A percentile compares a stretch with the other conserved stretches of the same genome.
Evolutionary conservation across 2,113 vertebrate genomes (phyloP).

Genomic region (Eolophus roseicapilla): DNA sequence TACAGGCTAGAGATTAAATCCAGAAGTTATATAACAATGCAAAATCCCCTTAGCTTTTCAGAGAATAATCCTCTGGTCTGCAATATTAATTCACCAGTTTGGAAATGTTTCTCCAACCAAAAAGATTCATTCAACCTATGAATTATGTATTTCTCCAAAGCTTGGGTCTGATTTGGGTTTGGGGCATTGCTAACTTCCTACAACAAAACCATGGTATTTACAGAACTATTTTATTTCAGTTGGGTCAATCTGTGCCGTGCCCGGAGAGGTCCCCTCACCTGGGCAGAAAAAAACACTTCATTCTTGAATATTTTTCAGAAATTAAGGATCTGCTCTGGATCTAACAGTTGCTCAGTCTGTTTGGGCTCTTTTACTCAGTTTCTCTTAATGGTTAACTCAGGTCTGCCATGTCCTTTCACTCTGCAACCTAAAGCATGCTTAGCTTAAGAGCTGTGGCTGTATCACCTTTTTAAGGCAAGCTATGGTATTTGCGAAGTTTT

Average conservation of each 20-base stretch:
- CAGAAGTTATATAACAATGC: neutral
- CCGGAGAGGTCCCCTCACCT: neutral
- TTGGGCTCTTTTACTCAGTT: neutral
- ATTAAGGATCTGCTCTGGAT: neutral
- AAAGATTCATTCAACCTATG: neutral
- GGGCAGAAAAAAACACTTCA: neutral
- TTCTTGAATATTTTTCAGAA: neutral
- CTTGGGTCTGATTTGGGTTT: neutral
- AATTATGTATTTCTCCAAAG: neutral
- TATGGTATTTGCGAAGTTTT: neutral
- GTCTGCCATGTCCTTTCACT: neutral
- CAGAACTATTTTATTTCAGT: neutral
- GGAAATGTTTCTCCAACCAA: neutral
- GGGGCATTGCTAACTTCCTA: neutral
- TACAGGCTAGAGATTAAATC: neutral
- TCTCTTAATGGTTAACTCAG: neutral
- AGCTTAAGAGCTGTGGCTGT: neutral
- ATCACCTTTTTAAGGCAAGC: neutral
- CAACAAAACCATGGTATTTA: neutral
- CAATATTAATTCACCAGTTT: neutral
- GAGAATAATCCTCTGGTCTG: neutral
- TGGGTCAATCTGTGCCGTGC: neutral
- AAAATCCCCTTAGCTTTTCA: neutral
- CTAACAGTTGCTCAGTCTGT: neutral
- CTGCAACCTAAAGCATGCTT: neutral